A percentile compares a stretch with the other conserved stretches of the same genome.
These are phyloP conservation scores for Phalloptychus januarius DNA, from an alignment of 2,797 vertebrate genomes.

Conservation along the genomic window DNA sequence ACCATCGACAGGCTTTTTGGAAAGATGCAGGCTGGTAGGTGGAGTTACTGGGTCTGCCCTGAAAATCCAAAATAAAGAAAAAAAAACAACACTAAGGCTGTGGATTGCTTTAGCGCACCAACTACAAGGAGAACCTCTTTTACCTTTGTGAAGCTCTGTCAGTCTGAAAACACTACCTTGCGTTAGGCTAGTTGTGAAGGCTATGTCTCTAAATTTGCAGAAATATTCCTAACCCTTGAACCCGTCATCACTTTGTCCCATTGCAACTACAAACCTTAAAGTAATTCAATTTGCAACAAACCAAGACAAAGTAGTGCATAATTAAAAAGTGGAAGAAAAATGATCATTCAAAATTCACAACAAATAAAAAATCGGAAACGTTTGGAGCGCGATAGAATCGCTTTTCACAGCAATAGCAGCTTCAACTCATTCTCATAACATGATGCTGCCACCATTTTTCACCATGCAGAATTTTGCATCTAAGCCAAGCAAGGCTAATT, in stretches of 20 bases:
- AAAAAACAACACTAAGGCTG: not conserved
- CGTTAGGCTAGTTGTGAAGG: not conserved
- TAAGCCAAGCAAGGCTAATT: not conserved
- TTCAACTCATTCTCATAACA: not conserved
- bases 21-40: constrained; percentile 60
- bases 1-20: constrained; percentile 84
- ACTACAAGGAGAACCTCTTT: not conserved
- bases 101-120: not conserved
- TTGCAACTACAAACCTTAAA: not conserved
- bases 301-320: not conserved
- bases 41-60: constrained; percentile 42
- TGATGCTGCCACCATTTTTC: not conserved
- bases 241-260: not conserved
- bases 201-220: not conserved
- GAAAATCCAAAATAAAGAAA: not conserved
- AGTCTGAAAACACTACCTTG: not conserved
- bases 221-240: not conserved
- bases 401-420: not conserved
- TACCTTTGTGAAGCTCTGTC: not conserved
- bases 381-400: not conserved
- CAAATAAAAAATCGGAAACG: not conserved
- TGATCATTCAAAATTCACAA: not conserved
- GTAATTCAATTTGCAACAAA: not conserved
- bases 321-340: not conserved
- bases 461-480: not conserved